These are phyloP conservation scores for Epizoanthus scotinus DNA, from an alignment of 92 coral and sea anemone species.

Conservation along the genomic window DNA sequence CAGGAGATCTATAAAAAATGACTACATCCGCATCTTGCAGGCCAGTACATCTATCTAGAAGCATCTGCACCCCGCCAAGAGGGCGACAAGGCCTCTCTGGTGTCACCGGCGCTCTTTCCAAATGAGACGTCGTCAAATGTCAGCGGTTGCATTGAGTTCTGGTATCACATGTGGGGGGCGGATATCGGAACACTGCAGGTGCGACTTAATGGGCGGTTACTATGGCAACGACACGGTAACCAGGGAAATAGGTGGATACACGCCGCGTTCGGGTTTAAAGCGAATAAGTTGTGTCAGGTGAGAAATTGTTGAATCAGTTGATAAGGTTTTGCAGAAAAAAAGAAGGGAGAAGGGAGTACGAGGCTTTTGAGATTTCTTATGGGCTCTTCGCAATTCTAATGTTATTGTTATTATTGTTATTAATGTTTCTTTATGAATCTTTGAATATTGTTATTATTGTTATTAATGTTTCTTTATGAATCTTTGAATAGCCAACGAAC, in stretches of 20 bases:
- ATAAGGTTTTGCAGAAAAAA: no score
- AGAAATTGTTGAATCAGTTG: not conserved
- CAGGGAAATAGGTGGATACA: not conserved
- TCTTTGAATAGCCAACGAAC: no score
- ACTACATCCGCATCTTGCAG: not conserved
- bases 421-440: no score
- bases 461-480: no score
- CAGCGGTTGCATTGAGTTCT: not conserved
- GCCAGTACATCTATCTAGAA: not conserved
- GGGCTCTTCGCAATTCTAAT: no score
- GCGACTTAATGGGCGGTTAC: not conserved
- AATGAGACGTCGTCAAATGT: not conserved
- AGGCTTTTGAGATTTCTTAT: no score
- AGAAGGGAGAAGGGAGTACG: no score
- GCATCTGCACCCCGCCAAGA: not conserved
- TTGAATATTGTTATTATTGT: no score
- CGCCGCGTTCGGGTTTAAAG: not conserved
- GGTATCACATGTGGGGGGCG: slow-evolving; percentile 10
- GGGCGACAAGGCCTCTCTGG: not conserved
- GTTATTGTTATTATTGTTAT: no score
- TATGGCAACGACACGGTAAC: not conserved
- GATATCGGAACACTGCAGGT: not conserved
- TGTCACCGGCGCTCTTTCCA: not conserved
- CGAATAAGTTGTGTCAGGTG: slow-evolving; percentile 3
- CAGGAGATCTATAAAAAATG: no score